Conservation (phyloP, 2,888 invertebrate species). For the Saturnia pavonia region DNA sequence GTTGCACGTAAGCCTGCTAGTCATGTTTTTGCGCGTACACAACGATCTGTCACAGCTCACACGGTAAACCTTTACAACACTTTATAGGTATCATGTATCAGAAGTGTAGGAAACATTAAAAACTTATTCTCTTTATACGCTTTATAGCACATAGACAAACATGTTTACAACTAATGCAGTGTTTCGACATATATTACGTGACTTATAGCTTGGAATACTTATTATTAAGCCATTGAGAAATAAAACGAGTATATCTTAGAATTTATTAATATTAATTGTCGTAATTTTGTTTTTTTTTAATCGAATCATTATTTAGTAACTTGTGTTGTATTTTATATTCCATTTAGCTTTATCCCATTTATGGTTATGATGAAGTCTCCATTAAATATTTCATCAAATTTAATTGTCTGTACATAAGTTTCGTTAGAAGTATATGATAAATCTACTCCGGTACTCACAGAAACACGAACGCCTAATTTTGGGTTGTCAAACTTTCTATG, state of each 20-base stretch:
- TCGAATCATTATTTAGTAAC: background rate
- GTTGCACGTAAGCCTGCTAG: constrained; percentile 27
- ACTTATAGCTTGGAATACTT: constrained; percentile 35
- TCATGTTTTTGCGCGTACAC: constrained; percentile 34
- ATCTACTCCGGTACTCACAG: too few species aligned
- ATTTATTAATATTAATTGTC: background rate
- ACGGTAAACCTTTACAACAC: constrained; percentile 25
- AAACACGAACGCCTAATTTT: too few species aligned
- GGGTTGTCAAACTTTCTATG: too few species aligned
- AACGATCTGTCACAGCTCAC: constrained; percentile 33
- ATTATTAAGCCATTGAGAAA: constrained; percentile 31
- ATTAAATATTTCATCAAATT: too few species aligned
- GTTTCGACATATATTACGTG: constrained; percentile 50
- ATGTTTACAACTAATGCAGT: constrained; percentile 39
- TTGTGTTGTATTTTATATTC: background rate
- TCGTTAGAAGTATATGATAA: too few species aligned
- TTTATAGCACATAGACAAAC: constrained; percentile 23
- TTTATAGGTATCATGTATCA: constrained; percentile 7
- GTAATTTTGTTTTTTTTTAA: background rate
- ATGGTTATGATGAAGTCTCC: too few species aligned
- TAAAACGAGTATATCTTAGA: constrained; percentile 24
- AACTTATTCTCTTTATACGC: background rate
- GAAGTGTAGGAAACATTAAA: constrained; percentile 4
- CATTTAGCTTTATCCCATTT: background rate
- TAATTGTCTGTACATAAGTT: too few species aligned